Percentiles rank a stretch among this genome's conserved stretches.
Conservation (phyloP, 2,113 vertebrate genomes). For the Chamaetylas fuelleborni region DNA sequence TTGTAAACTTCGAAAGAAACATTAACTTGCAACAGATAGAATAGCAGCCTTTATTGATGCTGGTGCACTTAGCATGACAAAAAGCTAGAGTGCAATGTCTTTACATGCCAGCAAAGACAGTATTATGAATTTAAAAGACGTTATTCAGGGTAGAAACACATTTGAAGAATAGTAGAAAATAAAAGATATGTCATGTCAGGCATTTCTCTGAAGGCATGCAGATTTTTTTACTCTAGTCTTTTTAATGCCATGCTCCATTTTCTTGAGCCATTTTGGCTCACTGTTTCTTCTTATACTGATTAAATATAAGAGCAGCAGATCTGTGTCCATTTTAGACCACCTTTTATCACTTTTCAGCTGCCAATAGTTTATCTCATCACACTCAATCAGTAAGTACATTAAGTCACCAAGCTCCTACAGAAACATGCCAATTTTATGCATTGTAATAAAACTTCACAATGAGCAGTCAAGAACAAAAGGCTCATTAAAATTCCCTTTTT, state of each 20-base stretch:
- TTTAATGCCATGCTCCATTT: neutral
- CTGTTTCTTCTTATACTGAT: neutral
- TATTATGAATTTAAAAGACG: neutral
- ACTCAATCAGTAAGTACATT: neutral
- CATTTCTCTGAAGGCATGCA: neutral
- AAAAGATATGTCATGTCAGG: neutral
- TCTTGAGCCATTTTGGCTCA: neutral
- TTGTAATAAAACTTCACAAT: neutral
- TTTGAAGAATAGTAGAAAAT: neutral
- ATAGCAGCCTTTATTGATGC: neutral
- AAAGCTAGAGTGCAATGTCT: neutral
- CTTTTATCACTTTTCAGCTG: neutral
- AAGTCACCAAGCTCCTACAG: neutral
- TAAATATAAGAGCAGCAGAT: neutral
- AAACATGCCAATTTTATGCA: neutral
- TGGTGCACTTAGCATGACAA: neutral
- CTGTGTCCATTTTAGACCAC: neutral
- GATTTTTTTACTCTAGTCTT: neutral
- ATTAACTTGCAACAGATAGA: neutral
- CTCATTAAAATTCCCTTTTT: neutral
- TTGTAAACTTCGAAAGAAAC: neutral
- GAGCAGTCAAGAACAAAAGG: neutral
- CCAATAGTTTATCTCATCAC: neutral
- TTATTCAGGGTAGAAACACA: neutral
- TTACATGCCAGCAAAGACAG: neutral